Base-by-base conservation (phyloP, 2,888 invertebrate genomes). In the Zygothrica quintamaculata region DNA sequence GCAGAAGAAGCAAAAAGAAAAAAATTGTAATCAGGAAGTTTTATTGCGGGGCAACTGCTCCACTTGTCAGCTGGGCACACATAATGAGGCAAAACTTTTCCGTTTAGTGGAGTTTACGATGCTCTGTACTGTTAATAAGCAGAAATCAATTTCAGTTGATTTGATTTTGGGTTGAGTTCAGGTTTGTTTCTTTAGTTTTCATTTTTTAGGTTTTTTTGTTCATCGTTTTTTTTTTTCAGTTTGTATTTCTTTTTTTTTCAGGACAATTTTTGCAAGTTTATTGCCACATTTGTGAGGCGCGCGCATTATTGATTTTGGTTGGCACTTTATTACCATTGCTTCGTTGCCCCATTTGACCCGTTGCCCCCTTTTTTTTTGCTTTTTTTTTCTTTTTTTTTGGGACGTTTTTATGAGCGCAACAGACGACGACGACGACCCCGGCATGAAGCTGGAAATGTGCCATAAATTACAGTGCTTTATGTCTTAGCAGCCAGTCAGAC, bases 401-500 rank as follows among this genome's bases (percentile, higher is more conserved):
- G 42, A 9, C 39, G 33, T 57, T 78, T 78, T 78, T 78, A 78
- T 74, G 84, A 53, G 62, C 79, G 74, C 60, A 78, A 65, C 78
- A 78, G 78, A 76, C 82, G 58, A 52, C 55, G 75, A 13, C 33
- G 39, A 16, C 53, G 53, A 25, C 33, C 60, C 29, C 44, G 61
- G 44, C 66, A 47, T 58, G 61, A 44, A 67, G 84, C 61, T 82
- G 77, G 74, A 74, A 79, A 77, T 79, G 77, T 84, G 79, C 77
- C 80, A 79, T 79, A 79, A 79, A 79, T 84, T 79, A 80, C 77
- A 53, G 66, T 79, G 72, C 74, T 79, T 79, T 84, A 79, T 78
- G 77, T 65, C 61, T 73, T 70, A 58, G 55, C 76, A 76, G 78
- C 40, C 72, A 77, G 57, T 72, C 61, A 68, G 68, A 50, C 47